Evolutionary conservation across 2,888 invertebrate genomes (phyloP), one percentile per base, ranked within the genome.

Genomic region (Tineola bisselliella): DNA sequence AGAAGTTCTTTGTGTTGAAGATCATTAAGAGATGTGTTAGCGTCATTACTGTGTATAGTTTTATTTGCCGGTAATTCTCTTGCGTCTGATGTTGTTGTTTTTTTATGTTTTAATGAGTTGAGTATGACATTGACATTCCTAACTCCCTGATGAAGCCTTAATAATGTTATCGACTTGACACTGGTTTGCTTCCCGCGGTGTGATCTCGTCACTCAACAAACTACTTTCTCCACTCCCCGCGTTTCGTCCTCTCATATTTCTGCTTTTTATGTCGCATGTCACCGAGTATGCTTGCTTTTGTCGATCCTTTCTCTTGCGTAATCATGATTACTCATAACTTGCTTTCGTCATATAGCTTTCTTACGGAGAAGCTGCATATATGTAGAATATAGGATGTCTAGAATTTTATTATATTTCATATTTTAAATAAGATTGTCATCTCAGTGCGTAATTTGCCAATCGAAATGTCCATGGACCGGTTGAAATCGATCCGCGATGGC

Each of bases 401-500:
- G 2, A 25, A 25, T 25, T 25, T 25, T 25, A 25, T 25, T 6
- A 25, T 6, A 25, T 25, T 25, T 25, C 25, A 25, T 6, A 6
- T 13, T 43, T 43, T 12, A 3, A 43, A 43, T 43, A n/a, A n/a
- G n/a, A n/a, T n/a, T n/a, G n/a, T 10, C 12, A n/a, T 43, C 15
- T 17, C 15, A 5, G 8, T 52, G 52, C 52, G 52, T 17, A 52
- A 57, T 31, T 30, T n/a, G 52, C 15, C 10, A 38, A 3, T 13
- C 44, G 13, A 38, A 30, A 30, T 52, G 38, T n/a, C 56, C 38
- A 30, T 66, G 71, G 73, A 76, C 77, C 77, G 76, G 77, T 78
- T 73, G 79, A 78, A 83, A 82, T 81, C 73, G 75, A 86, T 81
- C 78, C 75, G 72, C 68, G 66, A 68, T 69, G 71, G 64, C 62